phyloP scores from a whole-genome alignment of 2,797 vertebrate species.

The Heterohyrax brucei region DNA sequence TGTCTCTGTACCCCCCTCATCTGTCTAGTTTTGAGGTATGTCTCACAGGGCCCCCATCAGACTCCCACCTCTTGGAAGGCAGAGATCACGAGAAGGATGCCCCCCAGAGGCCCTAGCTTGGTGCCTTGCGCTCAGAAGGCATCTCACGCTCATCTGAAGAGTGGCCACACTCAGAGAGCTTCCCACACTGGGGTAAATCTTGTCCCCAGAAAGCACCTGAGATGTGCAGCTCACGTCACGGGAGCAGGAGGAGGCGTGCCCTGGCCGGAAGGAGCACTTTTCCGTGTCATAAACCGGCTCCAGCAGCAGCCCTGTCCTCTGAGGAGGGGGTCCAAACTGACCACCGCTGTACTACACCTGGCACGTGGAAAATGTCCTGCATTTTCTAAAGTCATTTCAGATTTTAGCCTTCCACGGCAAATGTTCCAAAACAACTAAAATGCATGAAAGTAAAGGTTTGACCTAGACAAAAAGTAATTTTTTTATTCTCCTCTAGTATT shows the following conservation, averaged over 20 bases:
- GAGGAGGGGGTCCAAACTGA: conserved; percentile 7
- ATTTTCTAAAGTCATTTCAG: conserved; percentile 53
- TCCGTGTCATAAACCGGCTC: conserved; percentile 15
- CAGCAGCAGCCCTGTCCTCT: neutral
- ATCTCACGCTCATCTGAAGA: conserved; percentile 16
- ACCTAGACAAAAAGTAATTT: conserved; percentile 22
- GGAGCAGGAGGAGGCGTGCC: neutral
- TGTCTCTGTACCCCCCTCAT: neutral
- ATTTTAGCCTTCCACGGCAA: conserved; percentile 42
- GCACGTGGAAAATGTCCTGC: conserved; percentile 41
- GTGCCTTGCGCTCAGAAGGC: neutral
- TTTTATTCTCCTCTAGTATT: conserved; percentile 41
- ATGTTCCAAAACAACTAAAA: conserved; percentile 61
- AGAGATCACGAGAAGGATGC: conserved; percentile 12
- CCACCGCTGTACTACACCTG: neutral
- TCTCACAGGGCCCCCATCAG: neutral
- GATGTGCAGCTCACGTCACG: neutral
- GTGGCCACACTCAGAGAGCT: conserved; percentile 19
- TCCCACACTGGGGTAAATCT: neutral
- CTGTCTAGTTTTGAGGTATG: neutral
- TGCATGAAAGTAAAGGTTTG: neutral
- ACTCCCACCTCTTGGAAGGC: neutral
- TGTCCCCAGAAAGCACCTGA: neutral
- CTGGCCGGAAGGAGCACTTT: neutral
- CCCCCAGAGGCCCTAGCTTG: neutral